phyloP scores from a whole-genome alignment of 1,140 invertebrate species.

The Neuroterus valhalla region DNA sequence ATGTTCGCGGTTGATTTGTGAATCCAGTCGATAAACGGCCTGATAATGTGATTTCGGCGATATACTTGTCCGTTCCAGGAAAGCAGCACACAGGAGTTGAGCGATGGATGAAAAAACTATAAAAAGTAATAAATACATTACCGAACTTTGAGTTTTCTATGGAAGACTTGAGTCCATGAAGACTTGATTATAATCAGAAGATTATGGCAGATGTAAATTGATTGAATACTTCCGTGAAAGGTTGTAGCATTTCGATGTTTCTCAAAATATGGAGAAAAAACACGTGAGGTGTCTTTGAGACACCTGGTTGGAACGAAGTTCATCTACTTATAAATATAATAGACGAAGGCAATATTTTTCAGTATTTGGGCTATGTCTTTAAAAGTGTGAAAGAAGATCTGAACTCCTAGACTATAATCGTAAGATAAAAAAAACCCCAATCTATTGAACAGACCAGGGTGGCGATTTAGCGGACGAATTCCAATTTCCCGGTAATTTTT shows the following conservation, averaged over 20 bases:
- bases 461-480: too few species aligned
- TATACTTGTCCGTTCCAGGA: neutral
- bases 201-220: neutral
- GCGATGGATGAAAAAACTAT: neutral
- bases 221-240: neutral
- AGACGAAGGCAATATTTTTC: too few species aligned
- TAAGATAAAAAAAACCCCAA: too few species aligned
- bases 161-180: neutral
- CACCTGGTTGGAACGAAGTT: too few species aligned
- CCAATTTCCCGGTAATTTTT: too few species aligned
- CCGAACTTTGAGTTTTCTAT: neutral
- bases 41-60: conserved; percentile 23
- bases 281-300: too few species aligned
- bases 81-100: neutral
- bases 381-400: too few species aligned
- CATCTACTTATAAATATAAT: too few species aligned
- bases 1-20: conserved; percentile 25
- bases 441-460: too few species aligned
- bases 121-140: conserved; percentile 11
- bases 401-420: too few species aligned
- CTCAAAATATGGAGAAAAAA: too few species aligned
- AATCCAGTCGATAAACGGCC: conserved; percentile 6
- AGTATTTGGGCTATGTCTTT: too few species aligned
- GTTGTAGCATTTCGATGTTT: neutral
- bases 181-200: neutral